Conservation (phyloP, 2,113 vertebrate genomes). For the Microtus richardsoni region DNA sequence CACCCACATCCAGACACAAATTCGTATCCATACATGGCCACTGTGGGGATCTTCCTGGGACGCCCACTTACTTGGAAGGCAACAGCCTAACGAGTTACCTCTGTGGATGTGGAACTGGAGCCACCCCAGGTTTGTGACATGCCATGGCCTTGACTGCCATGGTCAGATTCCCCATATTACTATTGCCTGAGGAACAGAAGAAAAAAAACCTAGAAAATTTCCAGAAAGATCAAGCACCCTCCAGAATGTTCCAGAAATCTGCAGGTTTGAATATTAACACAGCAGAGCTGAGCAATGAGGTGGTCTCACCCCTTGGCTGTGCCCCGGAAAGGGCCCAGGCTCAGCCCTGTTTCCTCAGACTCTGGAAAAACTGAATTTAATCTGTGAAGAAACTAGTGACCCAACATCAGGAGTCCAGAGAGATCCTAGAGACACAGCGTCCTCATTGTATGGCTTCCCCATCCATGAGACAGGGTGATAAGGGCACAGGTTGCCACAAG, state of each 20-base stretch:
- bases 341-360: not conserved
- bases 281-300: fast-evolving
- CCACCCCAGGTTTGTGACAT: not conserved
- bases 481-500: not conserved
- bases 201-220: not conserved
- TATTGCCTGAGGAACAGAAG: not conserved
- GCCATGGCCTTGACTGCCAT: fast-evolving
- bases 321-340: not conserved
- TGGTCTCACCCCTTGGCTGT: too few species aligned
- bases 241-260: not conserved
- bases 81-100: not conserved
- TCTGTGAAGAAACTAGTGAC: not conserved
- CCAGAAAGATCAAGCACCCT: not conserved
- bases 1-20: not conserved
- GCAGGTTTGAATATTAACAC: not conserved
- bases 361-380: not conserved
- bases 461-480: too few species aligned
- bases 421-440: too few species aligned
- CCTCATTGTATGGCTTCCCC: not conserved
- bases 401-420: fast-evolving
- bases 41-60: not conserved
- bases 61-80: not conserved
- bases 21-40: too few species aligned
- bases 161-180: not conserved
- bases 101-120: fast-evolving